These are phyloP conservation scores for Petroica traversi DNA, from an alignment of 2,113 vertebrate species.

Conservation along the genomic window DNA sequence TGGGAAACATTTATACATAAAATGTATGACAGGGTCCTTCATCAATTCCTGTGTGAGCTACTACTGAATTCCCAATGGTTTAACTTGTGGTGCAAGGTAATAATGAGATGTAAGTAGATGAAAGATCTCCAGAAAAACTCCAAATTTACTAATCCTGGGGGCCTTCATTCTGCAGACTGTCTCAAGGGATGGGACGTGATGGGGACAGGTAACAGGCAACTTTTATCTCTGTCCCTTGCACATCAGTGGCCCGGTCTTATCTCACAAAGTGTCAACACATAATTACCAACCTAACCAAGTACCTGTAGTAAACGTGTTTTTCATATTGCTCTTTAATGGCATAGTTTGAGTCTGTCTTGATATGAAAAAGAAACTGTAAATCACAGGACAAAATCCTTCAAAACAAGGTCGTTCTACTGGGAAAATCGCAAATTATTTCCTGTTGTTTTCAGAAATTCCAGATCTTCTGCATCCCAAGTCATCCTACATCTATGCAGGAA, in stretches of 20 bases:
- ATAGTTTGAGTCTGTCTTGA: neutral
- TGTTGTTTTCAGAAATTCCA: neutral
- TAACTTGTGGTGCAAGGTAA: neutral
- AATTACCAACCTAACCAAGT: neutral
- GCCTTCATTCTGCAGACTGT: neutral
- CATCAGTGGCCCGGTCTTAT: fast-evolving
- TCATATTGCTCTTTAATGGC: neutral
- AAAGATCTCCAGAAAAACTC: neutral
- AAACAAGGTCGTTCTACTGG: neutral
- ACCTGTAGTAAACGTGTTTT: neutral
- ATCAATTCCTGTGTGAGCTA: neutral
- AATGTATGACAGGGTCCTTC: neutral
- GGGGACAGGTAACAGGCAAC: neutral
- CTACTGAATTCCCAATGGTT: neutral
- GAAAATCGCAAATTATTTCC: neutral
- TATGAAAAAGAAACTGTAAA: neutral
- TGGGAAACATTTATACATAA: neutral
- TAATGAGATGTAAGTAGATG: neutral
- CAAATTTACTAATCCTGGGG: neutral
- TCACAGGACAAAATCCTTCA: neutral
- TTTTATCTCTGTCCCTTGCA: neutral
- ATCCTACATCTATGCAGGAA: too few species aligned
- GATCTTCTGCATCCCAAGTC: too few species aligned
- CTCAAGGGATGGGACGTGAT: neutral
- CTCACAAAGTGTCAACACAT: neutral